A percentile compares a stretch with the other conserved stretches of the same genome.
Evolutionary conservation across 2,888 invertebrate species (phyloP).

Genomic region (Yponomeuta sedellus): DNA sequence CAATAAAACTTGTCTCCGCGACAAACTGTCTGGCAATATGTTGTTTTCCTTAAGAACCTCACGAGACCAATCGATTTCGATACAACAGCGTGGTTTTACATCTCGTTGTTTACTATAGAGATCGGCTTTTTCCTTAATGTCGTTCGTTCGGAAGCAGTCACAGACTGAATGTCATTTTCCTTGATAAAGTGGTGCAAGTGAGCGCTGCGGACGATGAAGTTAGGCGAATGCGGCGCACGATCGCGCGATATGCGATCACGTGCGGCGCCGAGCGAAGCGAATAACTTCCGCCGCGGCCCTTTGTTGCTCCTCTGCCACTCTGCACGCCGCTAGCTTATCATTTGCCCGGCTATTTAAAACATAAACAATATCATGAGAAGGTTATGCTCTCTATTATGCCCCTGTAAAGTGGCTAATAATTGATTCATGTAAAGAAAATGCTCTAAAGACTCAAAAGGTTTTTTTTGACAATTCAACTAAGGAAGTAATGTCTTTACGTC

Average conservation of each 20-base stretch:
- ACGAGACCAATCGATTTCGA: neutral
- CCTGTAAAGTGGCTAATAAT: too few species aligned
- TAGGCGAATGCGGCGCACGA: slow-evolving; percentile 29
- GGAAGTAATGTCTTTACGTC: too few species aligned
- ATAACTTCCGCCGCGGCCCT: neutral
- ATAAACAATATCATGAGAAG: neutral
- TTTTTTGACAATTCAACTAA: too few species aligned
- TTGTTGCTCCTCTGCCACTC: neutral
- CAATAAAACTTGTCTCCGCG: slow-evolving; percentile 33
- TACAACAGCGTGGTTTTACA: too few species aligned
- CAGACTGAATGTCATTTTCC: too few species aligned
- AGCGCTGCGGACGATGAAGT: neutral
- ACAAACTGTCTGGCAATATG: neutral
- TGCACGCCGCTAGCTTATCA: neutral
- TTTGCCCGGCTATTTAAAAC: neutral
- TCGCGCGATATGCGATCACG: slow-evolving; percentile 35
- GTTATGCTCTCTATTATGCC: neutral
- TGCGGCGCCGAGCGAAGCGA: slow-evolving; percentile 17
- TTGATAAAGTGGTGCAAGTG: too few species aligned
- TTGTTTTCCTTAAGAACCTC: neutral
- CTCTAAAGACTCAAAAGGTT: too few species aligned
- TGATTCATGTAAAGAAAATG: too few species aligned
- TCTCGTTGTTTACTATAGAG: too few species aligned
- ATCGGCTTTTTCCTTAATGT: too few species aligned
- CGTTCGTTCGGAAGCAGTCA: too few species aligned